Base-by-base conservation (phyloP, 2,113 vertebrate species). In the Sterrhoptilus dennistouni region DNA sequence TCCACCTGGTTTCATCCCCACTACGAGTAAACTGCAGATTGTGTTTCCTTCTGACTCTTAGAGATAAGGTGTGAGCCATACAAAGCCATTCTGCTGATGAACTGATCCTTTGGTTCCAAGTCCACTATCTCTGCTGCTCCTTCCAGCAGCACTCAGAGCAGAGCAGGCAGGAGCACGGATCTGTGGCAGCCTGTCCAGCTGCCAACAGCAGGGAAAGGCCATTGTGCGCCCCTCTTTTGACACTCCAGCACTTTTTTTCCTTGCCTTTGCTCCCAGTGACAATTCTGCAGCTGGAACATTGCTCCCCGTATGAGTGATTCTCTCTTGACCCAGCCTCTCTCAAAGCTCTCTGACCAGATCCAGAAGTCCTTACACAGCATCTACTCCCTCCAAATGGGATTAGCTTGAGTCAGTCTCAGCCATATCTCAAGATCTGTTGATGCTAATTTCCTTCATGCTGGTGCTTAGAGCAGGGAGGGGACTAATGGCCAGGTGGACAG, bases 151-250 rank as follows among this genome's bases (percentile, higher is more conserved):
- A 7, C 60, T 53, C 27, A 29, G 79, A 80, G 53, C 36, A 64
- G 74, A 82, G 78, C 61, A 29, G 53, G 54, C 49, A 90, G 87
- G 59, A 72, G 49, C 82, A 78, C 6, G 28, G 31, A 27, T 17
- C 49, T 45, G 6, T 40, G 70, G 16, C 83, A 77, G 54, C 23
- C 47, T 42, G 8, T 25, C 35, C 69, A 61, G 66, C 10, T 76
- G 40, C 59, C 71, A 47, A 9, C 0, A 3, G 29, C 1, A 3
- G 60, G 47, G 31, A 44, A 65, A 50, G 25, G 47, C 76, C 38
- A 40, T 25, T 0, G 0, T 1, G 4, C 38, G 24, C 20, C 59
- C 33, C n/a, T 69, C 21, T 28, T 5, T 0, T 31, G 61, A 25
- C 35, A 87, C 38, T 70, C 56, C 69, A 44, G 23, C 54, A 28